Evolutionary conservation across 2,113 vertebrate species (phyloP).

Genomic region (Arvicanthis niloticus): DNA sequence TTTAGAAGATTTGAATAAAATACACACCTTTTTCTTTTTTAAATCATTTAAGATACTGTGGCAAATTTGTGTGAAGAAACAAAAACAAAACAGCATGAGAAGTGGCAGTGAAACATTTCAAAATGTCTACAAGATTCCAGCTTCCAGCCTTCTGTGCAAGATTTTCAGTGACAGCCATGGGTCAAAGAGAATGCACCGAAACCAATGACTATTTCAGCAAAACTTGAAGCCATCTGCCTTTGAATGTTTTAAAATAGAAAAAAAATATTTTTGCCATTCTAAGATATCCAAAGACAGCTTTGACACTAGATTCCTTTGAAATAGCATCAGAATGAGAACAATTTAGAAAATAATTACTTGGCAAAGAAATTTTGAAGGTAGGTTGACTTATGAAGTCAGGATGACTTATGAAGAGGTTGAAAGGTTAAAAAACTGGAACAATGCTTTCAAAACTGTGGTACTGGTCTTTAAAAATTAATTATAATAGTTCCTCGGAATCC

Average conservation of each 20-base stretch:
- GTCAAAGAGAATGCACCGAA: background rate
- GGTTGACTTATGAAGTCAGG: background rate
- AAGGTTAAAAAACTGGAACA: background rate
- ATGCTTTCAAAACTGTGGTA: background rate
- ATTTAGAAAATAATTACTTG: constrained; percentile 43
- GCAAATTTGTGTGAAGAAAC: background rate
- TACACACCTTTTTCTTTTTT: background rate
- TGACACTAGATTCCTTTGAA: background rate
- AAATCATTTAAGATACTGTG: constrained; percentile 17
- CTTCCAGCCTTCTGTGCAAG: constrained; percentile 3
- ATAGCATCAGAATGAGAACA: constrained; percentile 1
- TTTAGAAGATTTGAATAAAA: constrained; percentile 27
- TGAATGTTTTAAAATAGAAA: constrained; percentile 47
- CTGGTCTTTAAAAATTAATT: background rate
- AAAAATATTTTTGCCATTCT: constrained; percentile 38
- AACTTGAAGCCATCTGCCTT: constrained; percentile 47
- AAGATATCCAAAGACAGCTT: constrained; percentile 31
- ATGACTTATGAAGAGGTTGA: background rate
- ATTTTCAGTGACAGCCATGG: constrained; percentile 21
- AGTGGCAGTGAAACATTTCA: background rate
- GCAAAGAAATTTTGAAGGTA: background rate
- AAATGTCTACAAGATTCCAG: background rate
- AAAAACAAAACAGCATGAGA: constrained; percentile 24
- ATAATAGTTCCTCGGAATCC: background rate
- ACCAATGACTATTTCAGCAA: background rate